Base-by-base conservation (phyloP, 2,797 vertebrate species). In the Linurgus olivaceus region DNA sequence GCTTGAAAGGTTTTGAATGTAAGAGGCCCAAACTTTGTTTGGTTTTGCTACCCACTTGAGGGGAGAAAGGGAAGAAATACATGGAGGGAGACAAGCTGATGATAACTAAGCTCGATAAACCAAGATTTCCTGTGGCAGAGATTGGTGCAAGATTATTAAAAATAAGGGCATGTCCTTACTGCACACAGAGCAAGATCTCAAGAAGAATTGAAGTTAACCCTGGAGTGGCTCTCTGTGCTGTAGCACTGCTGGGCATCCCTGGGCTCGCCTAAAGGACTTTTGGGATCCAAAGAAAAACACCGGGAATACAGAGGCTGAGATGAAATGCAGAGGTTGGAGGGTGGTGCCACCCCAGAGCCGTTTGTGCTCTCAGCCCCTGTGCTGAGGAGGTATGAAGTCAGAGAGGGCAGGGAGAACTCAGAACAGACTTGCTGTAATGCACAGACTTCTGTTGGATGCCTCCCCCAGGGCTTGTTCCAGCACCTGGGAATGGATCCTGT, bases 291-390 rank as follows among this genome's bases (percentile, higher is more conserved):
- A 73, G 10, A 29, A 31, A 42, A 54, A 76, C 50, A 52, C 3
- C 33, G 63, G 37, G 21, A 65, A 19, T 13, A 29, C 6, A 31
- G 13, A 6, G 25, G 5, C 45, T 47, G 54, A 42, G 18, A 25
- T 37, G 16, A 71, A 51, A 11, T 4, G 12, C 4, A 6, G 35
- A 62, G 8, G 14, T 2, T 35, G 29, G 21, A 48, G 8, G 20
- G 7, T 16, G 13, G 12, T 17, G 19, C 25, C 17, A 13, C 12
- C 29, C 17, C 50, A n/a, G 33, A 81, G 25, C 26, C 0, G 0
- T 77, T 25, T 51, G 31, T 62, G 28, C 31, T 59, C 4, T 11
- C 62, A 74, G 17, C 7, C 17, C 9, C 17, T 35, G 17, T 9
- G 19, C 47, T 38, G 25, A 70, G 38, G n/a, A 67, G 17, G 17